Evolutionary conservation across 2,113 vertebrate genomes (phyloP), one percentile per base, ranked within the genome.

Genomic region (Galeopterus variegatus): DNA sequence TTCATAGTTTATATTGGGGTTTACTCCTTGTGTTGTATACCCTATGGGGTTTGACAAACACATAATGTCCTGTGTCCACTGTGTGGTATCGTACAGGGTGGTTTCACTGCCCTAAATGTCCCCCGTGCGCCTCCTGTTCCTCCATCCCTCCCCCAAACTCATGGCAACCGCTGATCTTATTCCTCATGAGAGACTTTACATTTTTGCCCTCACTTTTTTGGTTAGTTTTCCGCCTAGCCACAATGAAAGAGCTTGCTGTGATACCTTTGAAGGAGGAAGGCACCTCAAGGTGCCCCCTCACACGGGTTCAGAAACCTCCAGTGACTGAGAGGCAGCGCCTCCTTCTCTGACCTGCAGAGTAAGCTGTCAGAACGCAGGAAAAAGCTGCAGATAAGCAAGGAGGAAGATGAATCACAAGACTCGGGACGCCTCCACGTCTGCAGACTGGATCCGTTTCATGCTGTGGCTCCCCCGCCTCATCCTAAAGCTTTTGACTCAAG

Each of bases 51-150:
- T 23, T 33, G 33, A 58, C 31, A 17, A 17, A 69, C 2, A 7
- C 10, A 1, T 17, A 6, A 56, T 4, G 19, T 23, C 26, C 7
- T 6, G 76, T 31, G 1, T 41, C 48, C 18, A 24, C 12, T 13
- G 4, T 41, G 1, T 11, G 6, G n/a, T 31, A 0, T 23, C 48
- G 3, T 10, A 28, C 23, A 8, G 26, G 13, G 11, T 13, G 1
- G 18, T 23, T 8, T 56, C 48, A 28, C 33, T 31, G 60, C 33
- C 26, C 26, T 33, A 15, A n/a, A 8, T 14, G 26, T 62, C 56
- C 26, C 1, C 21, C 13, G 11, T 3, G 14, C 4, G 15, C 12
- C 9, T 4, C n/a, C 50, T 58, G 0, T 31, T 23, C 41, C 1
- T 11, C 41, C 9, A 3, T 26, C 23, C 6, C 56, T 65, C 4